A percentile compares a stretch with the other conserved stretches of the same genome.
Evolutionary conservation across 1,140 invertebrate genomes (phyloP).

Genomic region (Drosophila albomicans): DNA sequence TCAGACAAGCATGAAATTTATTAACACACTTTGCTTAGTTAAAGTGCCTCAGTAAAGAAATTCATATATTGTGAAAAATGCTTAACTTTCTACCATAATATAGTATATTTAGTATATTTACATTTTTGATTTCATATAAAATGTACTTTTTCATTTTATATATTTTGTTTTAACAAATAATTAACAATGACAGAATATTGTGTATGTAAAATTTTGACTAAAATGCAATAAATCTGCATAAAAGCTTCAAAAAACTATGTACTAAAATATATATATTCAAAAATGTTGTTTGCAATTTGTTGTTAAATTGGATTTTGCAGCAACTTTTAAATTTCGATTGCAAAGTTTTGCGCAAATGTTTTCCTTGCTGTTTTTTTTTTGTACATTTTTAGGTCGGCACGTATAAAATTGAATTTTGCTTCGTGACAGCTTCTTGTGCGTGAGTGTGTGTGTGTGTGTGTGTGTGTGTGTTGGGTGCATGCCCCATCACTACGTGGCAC

Average conservation of each 20-base stretch:
- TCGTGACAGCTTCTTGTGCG: background rate
- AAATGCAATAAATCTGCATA: too few relatives aligned
- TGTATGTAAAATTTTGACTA: too few relatives aligned
- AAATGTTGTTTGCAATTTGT: background rate
- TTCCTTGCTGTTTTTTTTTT: conserved; percentile 4
- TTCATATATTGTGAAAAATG: too few relatives aligned
- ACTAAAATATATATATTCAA: background rate
- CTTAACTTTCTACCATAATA: too few relatives aligned
- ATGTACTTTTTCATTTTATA: too few relatives aligned
- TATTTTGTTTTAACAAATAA: too few relatives aligned
- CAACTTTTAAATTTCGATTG: background rate
- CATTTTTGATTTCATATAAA: too few relatives aligned
- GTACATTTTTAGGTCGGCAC: background rate
- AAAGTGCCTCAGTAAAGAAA: too few relatives aligned
- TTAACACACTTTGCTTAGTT: too few relatives aligned
- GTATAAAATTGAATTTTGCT: conserved; percentile 19
- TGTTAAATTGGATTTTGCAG: background rate
- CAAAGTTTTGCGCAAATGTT: conserved; percentile 3
- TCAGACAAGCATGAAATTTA: too few relatives aligned
- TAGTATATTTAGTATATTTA: too few relatives aligned
- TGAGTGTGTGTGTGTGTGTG: conserved; percentile 4
- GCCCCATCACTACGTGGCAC: background rate
- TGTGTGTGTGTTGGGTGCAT: background rate
- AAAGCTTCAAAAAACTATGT: background rate
- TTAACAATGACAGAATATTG: too few relatives aligned